Conservation (phyloP, 2,113 vertebrate genomes). For the Malurus melanocephalus region DNA sequence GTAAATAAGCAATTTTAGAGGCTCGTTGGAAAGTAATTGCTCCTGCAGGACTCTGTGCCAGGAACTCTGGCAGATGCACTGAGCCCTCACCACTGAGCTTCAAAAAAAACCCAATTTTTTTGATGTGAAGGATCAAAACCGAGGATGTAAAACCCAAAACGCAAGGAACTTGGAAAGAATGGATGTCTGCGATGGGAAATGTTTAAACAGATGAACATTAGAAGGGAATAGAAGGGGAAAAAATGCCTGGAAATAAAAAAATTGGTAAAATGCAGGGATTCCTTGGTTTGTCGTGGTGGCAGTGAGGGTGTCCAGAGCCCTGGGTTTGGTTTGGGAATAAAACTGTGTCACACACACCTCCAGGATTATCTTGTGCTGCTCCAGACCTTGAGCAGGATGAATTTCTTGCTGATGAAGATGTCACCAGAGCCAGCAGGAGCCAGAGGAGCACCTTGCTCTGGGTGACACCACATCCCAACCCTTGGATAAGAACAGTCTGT, state of each 20-base stretch:
- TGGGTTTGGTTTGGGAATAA: neutral
- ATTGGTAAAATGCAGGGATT: neutral
- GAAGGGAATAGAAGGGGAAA: neutral
- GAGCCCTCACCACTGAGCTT: neutral
- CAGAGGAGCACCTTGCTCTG: neutral
- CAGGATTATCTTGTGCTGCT: neutral
- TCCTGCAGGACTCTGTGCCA: conserved; percentile 49
- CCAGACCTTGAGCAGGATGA: neutral
- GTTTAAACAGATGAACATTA: neutral
- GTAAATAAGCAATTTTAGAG: conserved; percentile 56
- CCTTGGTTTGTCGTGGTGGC: neutral
- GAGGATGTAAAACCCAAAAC: neutral
- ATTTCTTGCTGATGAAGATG: accelerated
- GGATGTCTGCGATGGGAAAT: neutral
- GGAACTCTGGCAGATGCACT: conserved; percentile 36
- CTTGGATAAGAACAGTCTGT: neutral
- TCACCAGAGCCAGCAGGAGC: neutral
- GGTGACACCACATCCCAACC: neutral
- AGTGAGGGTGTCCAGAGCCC: accelerated
- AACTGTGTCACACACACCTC: neutral
- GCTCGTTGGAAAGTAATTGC: conserved; percentile 46
- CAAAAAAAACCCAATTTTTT: neutral
- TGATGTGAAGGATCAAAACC: neutral
- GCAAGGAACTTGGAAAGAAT: neutral
- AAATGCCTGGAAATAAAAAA: neutral